These are phyloP conservation scores for Matsumurasca onukii DNA, from an alignment of 1,140 invertebrate species.

Conservation along the genomic window DNA sequence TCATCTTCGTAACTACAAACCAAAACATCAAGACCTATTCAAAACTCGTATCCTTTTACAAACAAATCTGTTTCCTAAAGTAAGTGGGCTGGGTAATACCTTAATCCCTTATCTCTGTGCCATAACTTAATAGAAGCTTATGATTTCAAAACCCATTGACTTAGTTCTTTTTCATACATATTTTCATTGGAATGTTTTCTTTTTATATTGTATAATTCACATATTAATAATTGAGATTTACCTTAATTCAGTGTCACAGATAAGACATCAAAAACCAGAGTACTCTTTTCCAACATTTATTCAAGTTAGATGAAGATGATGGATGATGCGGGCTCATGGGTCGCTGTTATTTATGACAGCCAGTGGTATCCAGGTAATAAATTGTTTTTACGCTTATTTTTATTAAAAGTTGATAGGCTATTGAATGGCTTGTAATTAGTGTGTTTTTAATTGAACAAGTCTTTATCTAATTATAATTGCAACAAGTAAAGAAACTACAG, in stretches of 20 bases:
- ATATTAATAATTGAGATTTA: constrained; percentile 11
- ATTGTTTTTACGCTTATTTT: background rate
- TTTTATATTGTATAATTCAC: background rate
- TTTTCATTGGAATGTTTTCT: background rate
- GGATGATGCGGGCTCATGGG: background rate
- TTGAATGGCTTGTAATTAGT: background rate
- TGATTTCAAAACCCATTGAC: background rate
- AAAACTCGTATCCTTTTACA: background rate
- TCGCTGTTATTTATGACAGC: background rate
- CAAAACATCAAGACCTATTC: background rate
- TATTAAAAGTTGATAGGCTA: background rate
- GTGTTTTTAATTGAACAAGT: background rate
- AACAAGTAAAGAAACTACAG: background rate
- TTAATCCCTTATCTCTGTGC: background rate
- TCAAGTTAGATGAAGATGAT: background rate
- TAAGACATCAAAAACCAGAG: background rate
- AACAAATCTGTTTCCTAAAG: background rate
- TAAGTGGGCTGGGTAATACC: background rate
- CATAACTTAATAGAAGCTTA: background rate
- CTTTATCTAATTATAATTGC: background rate
- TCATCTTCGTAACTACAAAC: background rate
- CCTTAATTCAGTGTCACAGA: background rate
- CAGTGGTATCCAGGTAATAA: background rate
- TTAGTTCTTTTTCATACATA: too few species aligned
- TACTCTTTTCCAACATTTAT: background rate